phyloP scores from a whole-genome alignment of 2,888 invertebrate genomes.

The Hypselothyrea guttata region DNA sequence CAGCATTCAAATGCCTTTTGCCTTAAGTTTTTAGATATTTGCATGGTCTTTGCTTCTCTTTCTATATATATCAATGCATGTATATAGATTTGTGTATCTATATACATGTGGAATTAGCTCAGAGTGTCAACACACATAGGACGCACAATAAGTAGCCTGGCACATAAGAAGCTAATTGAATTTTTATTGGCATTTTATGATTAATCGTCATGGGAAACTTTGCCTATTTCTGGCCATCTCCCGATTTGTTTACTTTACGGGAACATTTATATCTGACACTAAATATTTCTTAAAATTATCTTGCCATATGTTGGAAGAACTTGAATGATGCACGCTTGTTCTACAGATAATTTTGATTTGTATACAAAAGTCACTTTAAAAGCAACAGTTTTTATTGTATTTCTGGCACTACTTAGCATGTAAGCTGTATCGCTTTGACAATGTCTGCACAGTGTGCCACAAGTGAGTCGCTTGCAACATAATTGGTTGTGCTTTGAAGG shows the following conservation, averaged over 20 bases:
- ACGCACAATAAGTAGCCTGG: slow-evolving; percentile 4
- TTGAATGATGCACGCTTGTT: slow-evolving; percentile 59
- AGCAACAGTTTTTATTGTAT: slow-evolving; percentile 13
- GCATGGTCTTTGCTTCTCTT: slow-evolving; percentile 42
- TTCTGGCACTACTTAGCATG: slow-evolving; percentile 21
- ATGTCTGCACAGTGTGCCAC: slow-evolving; percentile 30
- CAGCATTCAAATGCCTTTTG: slow-evolving; percentile 53
- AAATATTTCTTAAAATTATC: slow-evolving; percentile 28
- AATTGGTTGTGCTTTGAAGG: slow-evolving; percentile 25
- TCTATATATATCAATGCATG: slow-evolving; percentile 1
- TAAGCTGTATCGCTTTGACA: slow-evolving; percentile 43
- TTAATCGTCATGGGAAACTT: slow-evolving; percentile 69
- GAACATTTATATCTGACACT: slow-evolving; percentile 39
- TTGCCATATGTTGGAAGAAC: slow-evolving; percentile 48
- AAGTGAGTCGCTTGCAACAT: slow-evolving; percentile 39
- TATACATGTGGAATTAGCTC: slow-evolving; percentile 40
- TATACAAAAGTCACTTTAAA: slow-evolving; percentile 21
- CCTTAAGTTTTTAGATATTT: slow-evolving; percentile 41
- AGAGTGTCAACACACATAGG: slow-evolving; percentile 33
- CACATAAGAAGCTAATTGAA: slow-evolving; percentile 59
- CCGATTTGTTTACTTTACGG: slow-evolving; percentile 51
- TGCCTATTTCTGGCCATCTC: slow-evolving; percentile 21
- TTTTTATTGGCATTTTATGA: slow-evolving; percentile 71
- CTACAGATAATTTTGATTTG: not conserved
- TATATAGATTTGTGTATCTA: not conserved